Evolutionary conservation across 2,888 invertebrate species (phyloP).

Genomic region (Anoplius nigerrimus): DNA sequence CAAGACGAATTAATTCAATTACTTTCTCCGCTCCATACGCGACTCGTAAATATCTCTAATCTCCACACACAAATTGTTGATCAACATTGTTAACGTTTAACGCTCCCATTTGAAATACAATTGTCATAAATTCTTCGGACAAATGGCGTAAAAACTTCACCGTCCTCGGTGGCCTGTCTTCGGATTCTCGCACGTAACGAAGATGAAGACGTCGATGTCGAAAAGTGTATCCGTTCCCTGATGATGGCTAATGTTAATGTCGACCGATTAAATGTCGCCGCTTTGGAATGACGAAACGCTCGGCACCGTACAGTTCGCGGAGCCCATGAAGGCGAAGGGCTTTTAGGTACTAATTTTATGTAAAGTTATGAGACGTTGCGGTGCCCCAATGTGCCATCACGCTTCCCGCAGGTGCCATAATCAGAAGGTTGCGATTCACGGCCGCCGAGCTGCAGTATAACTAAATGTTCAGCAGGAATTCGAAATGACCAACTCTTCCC

Average conservation of each 20-base stretch:
- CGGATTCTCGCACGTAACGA: not conserved
- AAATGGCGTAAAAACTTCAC: no score
- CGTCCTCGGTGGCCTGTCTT: no score
- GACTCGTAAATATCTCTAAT: no score
- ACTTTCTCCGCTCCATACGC: not conserved
- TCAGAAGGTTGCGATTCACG: slow-evolving; percentile 52
- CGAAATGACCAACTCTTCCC: slow-evolving; percentile 21
- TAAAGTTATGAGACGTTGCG: slow-evolving; percentile 69
- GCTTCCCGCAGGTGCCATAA: slow-evolving; percentile 68
- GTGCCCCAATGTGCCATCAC: slow-evolving; percentile 64
- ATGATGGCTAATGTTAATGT: slow-evolving; percentile 19
- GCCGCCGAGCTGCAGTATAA: slow-evolving; percentile 51
- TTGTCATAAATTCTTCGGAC: no score
- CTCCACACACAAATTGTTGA: no score
- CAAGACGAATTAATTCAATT: not conserved
- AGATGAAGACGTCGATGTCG: not conserved
- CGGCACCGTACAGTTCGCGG: slow-evolving; percentile 30
- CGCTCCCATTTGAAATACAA: no score
- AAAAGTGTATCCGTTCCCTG: not conserved
- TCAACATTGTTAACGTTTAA: no score
- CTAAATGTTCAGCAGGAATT: slow-evolving; percentile 57
- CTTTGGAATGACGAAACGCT: slow-evolving; percentile 14
- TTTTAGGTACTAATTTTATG: slow-evolving; percentile 74
- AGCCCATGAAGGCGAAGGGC: slow-evolving; percentile 63
- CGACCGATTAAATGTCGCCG: slow-evolving; percentile 24